Evolutionary conservation across 2,113 vertebrate species (phyloP), one percentile per base, ranked within the genome.

Genomic region (Apeltes quadracus): DNA sequence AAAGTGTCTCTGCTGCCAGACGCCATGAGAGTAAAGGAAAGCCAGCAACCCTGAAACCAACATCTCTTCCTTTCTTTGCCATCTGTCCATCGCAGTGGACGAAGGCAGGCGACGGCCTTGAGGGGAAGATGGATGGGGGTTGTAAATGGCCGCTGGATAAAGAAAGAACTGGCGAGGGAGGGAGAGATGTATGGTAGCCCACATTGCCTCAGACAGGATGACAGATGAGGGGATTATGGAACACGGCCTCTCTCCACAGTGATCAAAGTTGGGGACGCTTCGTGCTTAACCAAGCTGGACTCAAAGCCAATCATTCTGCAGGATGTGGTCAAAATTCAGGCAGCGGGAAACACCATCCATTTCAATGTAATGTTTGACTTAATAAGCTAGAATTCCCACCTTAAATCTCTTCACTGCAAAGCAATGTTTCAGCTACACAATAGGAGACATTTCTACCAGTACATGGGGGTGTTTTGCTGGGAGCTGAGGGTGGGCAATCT

Each of bases 191-290:
- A 91, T 91, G 86, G 88, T 69, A 27, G 75, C 63, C 46, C 66
- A 79, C 84, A 91, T 88, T 32, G 61, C 43, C 71, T 65, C 69
- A 59, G 90, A 91, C 91, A 91, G 84, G 79, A 89, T 92, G 91
- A 92, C 88, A 84, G 87, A 92, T 91, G 91, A 88, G 77, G 81
- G 80, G 84, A 90, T 87, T 89, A 89, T 75, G 61, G 78, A 69
- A 77, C 83, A 79, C 70, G 87, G 86, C 86, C 76, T 72, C 87
- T 88, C 84, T 84, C 84, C 84, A 80, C 79, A 48, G 71, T 86
- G 86, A 91, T 91, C 88, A 90, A 87, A 91, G 69, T 84, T 82
- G 29, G 75, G 72, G 72, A 69, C 81, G 69, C 76, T 82, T 70
- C 71, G 59, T 39, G 76, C 59, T 69, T 48, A 69, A 56, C 80